phyloP scores from a whole-genome alignment of 2,113 vertebrate genomes.

The Ictalurus furcatus region DNA sequence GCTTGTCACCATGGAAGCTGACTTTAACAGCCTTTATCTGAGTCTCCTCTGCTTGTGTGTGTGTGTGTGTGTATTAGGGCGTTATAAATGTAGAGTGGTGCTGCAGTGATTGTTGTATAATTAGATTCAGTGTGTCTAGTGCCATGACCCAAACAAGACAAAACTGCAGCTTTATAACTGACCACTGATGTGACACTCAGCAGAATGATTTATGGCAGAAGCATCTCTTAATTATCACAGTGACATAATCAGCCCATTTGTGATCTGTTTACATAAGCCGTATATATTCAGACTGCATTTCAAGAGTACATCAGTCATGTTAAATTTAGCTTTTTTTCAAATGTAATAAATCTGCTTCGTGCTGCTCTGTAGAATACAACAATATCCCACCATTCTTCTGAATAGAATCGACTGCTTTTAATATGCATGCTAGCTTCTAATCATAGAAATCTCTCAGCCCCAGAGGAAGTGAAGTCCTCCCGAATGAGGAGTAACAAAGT shows the following conservation, averaged over 20 bases:
- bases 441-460: not conserved
- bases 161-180: conserved; percentile 32
- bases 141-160: not conserved
- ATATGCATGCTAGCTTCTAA: not conserved
- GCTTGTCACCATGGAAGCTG: conserved; percentile 31
- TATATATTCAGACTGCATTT: not conserved
- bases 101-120: conserved; percentile 30
- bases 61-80: conserved; percentile 6
- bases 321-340: not conserved
- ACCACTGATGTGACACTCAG: not conserved
- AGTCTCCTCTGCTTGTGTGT: conserved; percentile 3
- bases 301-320: not conserved
- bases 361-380: not conserved
- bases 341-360: not conserved
- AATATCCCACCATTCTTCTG: not conserved
- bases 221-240: conserved; percentile 3
- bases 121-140: conserved; percentile 33
- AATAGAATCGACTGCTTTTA: not conserved
- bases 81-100: conserved; percentile 12
- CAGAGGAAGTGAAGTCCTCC: not conserved
- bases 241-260: not conserved
- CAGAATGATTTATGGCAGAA: not conserved
- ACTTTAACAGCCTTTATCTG: conserved; percentile 7
- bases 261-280: not conserved
- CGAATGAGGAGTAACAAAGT: not conserved